Base-by-base conservation (phyloP, 2,797 vertebrate genomes). In the Coendou prehensilis region DNA sequence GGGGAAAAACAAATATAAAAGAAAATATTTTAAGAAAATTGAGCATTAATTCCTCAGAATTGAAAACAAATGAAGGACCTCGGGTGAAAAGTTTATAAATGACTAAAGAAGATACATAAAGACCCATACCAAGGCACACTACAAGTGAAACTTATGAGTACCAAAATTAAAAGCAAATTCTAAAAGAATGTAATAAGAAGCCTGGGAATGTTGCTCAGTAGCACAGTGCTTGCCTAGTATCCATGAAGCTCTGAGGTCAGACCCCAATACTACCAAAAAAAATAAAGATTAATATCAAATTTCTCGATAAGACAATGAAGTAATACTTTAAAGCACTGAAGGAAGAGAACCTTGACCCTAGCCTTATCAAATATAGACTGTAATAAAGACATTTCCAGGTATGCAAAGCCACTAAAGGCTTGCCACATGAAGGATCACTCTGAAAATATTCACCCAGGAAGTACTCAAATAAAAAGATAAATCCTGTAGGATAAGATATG, bases 51-150 rank as follows among this genome's bases (percentile, higher is more conserved):
- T 85, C 5, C 61, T 30, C 23, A 82, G 64, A 96, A 86, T 91
- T 64, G 85, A 94, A 97, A 94, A 81, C 52, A 91, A 28, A 96
- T 52, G 61, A 54, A 86, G 89, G 56, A 50, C 30, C 69, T 90
- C 41, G 10, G 82, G 89, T 88, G 54, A 37, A 63, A 91, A 56
- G 14, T 71, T 95, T 61, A 91, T 64, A 86, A 96, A 95, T 33
- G 37, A 89, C 33, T n/a, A 50, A 73, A 73, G 3, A 64, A 75
- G 76, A 52, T 50, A 63, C 3, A 83, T 23, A 73, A 89, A 86
- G 5, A 86, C 45, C 47, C 73, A 94, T 2, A 71, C 8, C 10
- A 59, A 87, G 13, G 6, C 20, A 93, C 8, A 52, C 15, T 75
- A 57, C 6, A 86, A 47, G 47, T 86, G n/a, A 83, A 50, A 94